These are phyloP conservation scores for Scarus forsteni DNA, from an alignment of 2,797 vertebrate genomes.

Conservation along the genomic window DNA sequence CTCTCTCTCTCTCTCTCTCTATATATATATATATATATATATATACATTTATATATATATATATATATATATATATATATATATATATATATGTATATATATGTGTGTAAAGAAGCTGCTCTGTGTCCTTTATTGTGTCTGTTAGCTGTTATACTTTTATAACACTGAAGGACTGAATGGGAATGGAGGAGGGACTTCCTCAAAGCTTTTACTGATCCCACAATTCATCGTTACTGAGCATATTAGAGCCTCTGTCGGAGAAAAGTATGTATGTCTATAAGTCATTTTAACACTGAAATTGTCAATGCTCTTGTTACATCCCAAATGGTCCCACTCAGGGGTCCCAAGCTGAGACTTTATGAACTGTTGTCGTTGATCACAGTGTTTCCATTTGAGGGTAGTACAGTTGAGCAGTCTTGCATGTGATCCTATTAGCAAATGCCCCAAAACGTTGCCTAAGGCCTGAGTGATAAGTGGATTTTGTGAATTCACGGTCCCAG, in stretches of 20 bases:
- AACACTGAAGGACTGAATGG: too few relatives aligned
- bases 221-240: neutral
- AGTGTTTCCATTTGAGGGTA: conserved; percentile 3
- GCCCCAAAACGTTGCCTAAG: conserved; percentile 26
- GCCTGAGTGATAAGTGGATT: conserved; percentile 31
- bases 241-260: neutral
- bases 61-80: too few relatives aligned
- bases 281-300: neutral
- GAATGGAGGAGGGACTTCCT: too few relatives aligned
- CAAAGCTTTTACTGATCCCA: conserved; percentile 1
- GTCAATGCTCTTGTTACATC: neutral
- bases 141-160: too few relatives aligned
- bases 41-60: too few relatives aligned
- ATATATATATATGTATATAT: too few relatives aligned
- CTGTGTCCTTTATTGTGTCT: too few relatives aligned
- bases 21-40: too few relatives aligned
- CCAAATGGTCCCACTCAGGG: neutral
- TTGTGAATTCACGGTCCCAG: conserved; percentile 26
- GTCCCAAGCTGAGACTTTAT: neutral
- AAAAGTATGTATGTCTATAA: neutral
- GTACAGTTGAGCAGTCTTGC: conserved; percentile 32
- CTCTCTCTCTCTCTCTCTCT: too few relatives aligned
- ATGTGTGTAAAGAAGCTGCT: too few relatives aligned
- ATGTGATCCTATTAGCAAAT: conserved; percentile 25
- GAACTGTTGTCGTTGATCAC: conserved; percentile 2